These are phyloP conservation scores for Amblyteles armatorius DNA, from an alignment of 2,888 invertebrate species.

Conservation along the genomic window DNA sequence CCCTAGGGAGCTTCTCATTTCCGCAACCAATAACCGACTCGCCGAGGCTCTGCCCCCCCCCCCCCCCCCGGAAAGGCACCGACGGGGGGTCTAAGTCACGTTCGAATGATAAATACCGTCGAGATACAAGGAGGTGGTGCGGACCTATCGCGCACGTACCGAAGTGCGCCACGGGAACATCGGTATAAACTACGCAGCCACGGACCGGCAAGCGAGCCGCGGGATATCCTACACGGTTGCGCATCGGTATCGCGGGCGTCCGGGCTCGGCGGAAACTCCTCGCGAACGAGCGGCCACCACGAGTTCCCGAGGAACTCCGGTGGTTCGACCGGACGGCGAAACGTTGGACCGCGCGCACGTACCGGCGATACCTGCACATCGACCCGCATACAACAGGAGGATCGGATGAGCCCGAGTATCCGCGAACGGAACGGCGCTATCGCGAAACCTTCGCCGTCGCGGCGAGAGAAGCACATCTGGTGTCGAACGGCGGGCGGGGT, in stretches of 20 bases:
- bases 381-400: neutral
- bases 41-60: slow-evolving; percentile 42
- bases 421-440: slow-evolving; percentile 49
- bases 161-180: slow-evolving; percentile 6
- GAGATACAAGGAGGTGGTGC: slow-evolving; percentile 63
- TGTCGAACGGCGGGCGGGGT: slow-evolving; percentile 60
- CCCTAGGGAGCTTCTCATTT: slow-evolving; percentile 43
- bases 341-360: neutral
- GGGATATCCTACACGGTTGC: neutral
- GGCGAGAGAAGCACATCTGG: slow-evolving; percentile 72
- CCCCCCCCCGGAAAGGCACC: slow-evolving; percentile 62
- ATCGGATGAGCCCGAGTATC: slow-evolving; percentile 7
- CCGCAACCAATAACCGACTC: slow-evolving; percentile 60
- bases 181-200: neutral
- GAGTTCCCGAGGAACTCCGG: slow-evolving; percentile 29
- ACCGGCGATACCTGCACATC: slow-evolving; percentile 18
- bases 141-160: slow-evolving; percentile 56
- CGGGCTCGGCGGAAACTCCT: slow-evolving; percentile 45
- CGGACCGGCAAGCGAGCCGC: neutral
- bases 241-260: slow-evolving; percentile 40
- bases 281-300: slow-evolving; percentile 42
- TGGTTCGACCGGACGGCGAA: slow-evolving; percentile 29
- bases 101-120: slow-evolving; percentile 76
- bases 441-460: slow-evolving; percentile 42
- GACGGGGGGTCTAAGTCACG: slow-evolving; percentile 74